These are phyloP conservation scores for Centruroides vittatus DNA, from an alignment of 1,140 invertebrate species.

Conservation along the genomic window DNA sequence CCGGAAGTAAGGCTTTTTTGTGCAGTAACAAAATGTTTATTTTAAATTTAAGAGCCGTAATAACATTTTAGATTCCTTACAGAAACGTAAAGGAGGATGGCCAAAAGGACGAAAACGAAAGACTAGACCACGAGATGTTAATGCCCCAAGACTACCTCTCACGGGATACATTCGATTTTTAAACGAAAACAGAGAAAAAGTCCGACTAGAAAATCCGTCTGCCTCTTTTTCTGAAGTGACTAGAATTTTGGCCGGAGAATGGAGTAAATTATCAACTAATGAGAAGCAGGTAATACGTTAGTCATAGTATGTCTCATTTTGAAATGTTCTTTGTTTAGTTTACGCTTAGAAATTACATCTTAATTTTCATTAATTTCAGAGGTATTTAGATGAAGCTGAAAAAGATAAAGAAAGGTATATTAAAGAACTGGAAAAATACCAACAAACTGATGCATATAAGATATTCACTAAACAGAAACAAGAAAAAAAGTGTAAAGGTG, in stretches of 20 bases:
- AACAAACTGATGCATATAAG: slow-evolving; percentile 73
- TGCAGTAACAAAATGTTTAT: too few relatives aligned
- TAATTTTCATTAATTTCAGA: slow-evolving; percentile 29
- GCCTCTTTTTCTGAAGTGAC: slow-evolving; percentile 79
- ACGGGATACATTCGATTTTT: slow-evolving; percentile 68
- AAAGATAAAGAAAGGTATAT: slow-evolving; percentile 76
- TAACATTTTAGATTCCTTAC: background rate
- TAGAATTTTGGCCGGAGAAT: slow-evolving; percentile 72
- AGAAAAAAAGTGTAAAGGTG: slow-evolving; percentile 25
- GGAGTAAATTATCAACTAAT: slow-evolving; percentile 66
- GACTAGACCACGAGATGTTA: slow-evolving; percentile 24
- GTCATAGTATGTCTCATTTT: background rate
- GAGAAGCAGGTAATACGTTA: slow-evolving; percentile 50
- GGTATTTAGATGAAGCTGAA: slow-evolving; percentile 78
- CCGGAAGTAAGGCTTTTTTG: too few relatives aligned
- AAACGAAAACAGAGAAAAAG: slow-evolving; percentile 69
- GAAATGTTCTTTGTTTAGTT: too few relatives aligned
- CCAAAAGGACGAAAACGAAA: slow-evolving; percentile 13
- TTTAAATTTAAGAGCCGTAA: too few relatives aligned
- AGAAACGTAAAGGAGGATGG: slow-evolving; percentile 13
- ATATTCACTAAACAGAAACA: slow-evolving; percentile 54
- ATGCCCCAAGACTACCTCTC: slow-evolving; percentile 34
- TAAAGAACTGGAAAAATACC: slow-evolving; percentile 70
- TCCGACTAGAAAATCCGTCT: slow-evolving; percentile 62
- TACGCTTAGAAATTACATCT: too few relatives aligned